phyloP scores from a whole-genome alignment of 2,888 invertebrate genomes.

The Argyresthia albistria region DNA sequence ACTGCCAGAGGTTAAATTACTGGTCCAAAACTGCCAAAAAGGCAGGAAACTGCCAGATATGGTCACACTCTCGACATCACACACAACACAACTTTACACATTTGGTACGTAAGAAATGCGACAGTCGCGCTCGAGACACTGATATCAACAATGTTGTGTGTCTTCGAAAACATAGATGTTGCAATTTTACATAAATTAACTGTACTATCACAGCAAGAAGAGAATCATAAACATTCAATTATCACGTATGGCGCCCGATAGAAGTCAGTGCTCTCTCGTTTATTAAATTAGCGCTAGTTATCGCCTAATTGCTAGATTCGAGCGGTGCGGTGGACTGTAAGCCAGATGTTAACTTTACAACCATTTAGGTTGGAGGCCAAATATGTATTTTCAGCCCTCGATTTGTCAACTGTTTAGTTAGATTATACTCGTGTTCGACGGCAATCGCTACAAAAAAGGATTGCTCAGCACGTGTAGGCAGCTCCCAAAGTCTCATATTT shows the following conservation, averaged over 20 bases:
- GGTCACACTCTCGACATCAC: too few relatives aligned
- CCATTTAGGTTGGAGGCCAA: background rate
- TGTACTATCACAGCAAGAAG: slow-evolving; percentile 16
- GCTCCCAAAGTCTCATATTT: too few relatives aligned
- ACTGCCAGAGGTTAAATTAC: too few relatives aligned
- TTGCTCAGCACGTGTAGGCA: too few relatives aligned
- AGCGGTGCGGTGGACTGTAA: slow-evolving; percentile 42
- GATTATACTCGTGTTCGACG: background rate
- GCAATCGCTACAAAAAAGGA: background rate
- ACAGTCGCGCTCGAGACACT: too few relatives aligned
- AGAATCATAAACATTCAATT: slow-evolving; percentile 3
- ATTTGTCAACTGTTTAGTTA: background rate
- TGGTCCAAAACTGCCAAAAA: too few relatives aligned
- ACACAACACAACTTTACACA: too few relatives aligned
- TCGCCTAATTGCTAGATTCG: slow-evolving; percentile 58
- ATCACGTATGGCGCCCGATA: background rate
- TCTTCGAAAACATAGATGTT: too few relatives aligned
- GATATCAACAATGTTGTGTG: too few relatives aligned
- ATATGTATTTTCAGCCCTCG: background rate
- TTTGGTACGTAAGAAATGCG: too few relatives aligned
- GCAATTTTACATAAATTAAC: slow-evolving; percentile 22
- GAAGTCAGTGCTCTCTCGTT: slow-evolving; percentile 12
- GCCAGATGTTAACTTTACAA: slow-evolving; percentile 19
- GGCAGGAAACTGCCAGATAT: too few relatives aligned
- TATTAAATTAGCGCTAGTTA: slow-evolving; percentile 62